phyloP scores from a whole-genome alignment of 2,113 vertebrate species.

The Dromiciops gliroides region DNA sequence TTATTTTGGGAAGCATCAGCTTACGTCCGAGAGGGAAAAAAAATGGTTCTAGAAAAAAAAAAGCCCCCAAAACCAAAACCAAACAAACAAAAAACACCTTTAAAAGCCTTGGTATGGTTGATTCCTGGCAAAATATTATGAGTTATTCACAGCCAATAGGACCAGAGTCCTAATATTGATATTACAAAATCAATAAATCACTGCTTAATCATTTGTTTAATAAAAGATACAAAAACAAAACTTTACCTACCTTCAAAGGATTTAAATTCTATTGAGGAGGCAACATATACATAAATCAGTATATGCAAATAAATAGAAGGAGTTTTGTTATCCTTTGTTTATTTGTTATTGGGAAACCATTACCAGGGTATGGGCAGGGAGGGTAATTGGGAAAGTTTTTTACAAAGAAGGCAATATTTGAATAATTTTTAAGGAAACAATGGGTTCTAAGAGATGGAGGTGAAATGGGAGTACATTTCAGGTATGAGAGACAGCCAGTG shows the following conservation, averaged over 20 bases:
- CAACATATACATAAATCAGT: background rate
- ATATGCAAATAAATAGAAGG: background rate
- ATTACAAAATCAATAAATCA: background rate
- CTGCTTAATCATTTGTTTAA: background rate
- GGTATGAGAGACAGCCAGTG: background rate
- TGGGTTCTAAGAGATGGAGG: background rate
- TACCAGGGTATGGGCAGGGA: background rate
- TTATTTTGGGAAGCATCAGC: background rate
- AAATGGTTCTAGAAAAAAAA: background rate
- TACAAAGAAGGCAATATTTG: background rate
- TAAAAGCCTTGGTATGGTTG: background rate
- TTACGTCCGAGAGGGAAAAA: background rate
- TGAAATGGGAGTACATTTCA: background rate
- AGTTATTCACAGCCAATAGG: background rate
- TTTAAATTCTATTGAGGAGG: background rate
- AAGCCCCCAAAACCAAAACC: too few relatives aligned
- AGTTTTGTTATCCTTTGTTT: background rate
- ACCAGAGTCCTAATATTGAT: background rate
- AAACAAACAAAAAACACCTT: background rate
- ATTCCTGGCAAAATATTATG: background rate
- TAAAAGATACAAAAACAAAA: background rate
- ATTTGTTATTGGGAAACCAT: background rate
- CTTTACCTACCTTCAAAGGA: background rate
- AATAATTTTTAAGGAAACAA: background rate
- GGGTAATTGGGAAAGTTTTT: background rate